phyloP scores from a whole-genome alignment of 2,113 vertebrate species.

The Cynocephalus volans region DNA sequence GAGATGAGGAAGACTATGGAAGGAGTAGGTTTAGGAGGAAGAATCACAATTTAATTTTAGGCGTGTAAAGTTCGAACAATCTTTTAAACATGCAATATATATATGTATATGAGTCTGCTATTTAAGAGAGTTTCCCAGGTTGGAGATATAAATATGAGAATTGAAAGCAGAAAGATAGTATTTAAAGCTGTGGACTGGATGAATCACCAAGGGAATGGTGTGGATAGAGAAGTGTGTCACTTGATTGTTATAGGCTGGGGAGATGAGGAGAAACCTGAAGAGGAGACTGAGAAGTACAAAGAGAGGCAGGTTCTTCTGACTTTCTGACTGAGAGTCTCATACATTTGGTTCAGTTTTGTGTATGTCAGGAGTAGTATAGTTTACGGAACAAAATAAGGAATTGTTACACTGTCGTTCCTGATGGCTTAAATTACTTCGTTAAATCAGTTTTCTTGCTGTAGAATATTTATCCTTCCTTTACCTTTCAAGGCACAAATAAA shows the following conservation, averaged over 20 bases:
- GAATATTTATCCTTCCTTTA: neutral
- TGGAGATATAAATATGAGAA: constrained; percentile 14
- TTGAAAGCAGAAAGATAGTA: neutral
- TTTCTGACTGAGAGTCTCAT: neutral
- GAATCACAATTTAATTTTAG: constrained; percentile 26
- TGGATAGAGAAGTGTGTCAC: neutral
- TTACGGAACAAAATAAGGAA: neutral
- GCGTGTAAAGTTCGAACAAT: neutral
- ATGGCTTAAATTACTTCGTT: neutral
- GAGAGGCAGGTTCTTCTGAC: neutral
- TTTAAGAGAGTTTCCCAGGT: neutral
- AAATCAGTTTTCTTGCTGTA: neutral
- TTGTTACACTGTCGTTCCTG: neutral
- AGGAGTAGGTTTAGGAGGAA: neutral
- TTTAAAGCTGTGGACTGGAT: neutral
- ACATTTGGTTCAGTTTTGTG: neutral
- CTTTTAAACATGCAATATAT: neutral
- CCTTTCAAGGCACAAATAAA: neutral
- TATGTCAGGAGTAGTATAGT: neutral
- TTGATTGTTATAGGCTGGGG: neutral
- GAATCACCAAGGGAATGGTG: neutral
- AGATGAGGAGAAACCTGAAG: neutral
- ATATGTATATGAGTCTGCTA: neutral
- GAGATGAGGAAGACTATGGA: neutral
- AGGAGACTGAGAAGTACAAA: neutral